Evolutionary conservation across 2,113 vertebrate genomes (phyloP), one percentile per base, ranked within the genome.

Genomic region (Nesogale talazaci): DNA sequence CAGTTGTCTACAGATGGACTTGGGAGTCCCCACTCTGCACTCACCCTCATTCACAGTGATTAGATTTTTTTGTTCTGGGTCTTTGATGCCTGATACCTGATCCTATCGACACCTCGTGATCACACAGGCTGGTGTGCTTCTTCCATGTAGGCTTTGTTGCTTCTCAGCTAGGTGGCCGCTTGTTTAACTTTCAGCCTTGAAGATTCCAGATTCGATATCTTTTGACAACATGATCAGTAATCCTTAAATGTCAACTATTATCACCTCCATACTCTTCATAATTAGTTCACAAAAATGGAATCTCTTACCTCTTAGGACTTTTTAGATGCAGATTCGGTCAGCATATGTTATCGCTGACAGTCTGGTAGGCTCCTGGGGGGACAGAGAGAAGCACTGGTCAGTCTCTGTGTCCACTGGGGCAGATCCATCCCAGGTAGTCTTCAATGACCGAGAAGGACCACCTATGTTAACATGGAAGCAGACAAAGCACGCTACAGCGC

Each of bases 291-390:
- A 34, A 83, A 92, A 88, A 82, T 25, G 3, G 34, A 19, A 74
- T 3, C 46, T 88, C 27, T 94, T 56, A 57, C 17, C 80, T 89
- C 86, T 88, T 91, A 63, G 85, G 88, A 65, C 76, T 69, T 75
- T 25, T 84, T 69, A 69, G 63, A 59, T 91, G 85, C 69, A 91
- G 76, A 89, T 29, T 82, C 69, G 85, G 78, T 94, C 40, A n/a
- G 31, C 42, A 89, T 77, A 57, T 3, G 70, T 27, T 78, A 16
- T 69, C 36, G 16, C 19, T 2, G 31, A 91, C 87, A 75, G 23
- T 2, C 46, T 88, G 46, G 36, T 72, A 76, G 86, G 57, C 70
- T 46, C 56, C 0, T n/a, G n/a, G 22, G 42, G 88, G 65, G 72
- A 69, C 15, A 86, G 70, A 80, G 72, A 46, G 5, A 10, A 76